A percentile compares a stretch with the other conserved stretches of the same genome.
These are phyloP conservation scores for Oriolus oriolus DNA, from an alignment of 2,113 vertebrate genomes.

Conservation along the genomic window DNA sequence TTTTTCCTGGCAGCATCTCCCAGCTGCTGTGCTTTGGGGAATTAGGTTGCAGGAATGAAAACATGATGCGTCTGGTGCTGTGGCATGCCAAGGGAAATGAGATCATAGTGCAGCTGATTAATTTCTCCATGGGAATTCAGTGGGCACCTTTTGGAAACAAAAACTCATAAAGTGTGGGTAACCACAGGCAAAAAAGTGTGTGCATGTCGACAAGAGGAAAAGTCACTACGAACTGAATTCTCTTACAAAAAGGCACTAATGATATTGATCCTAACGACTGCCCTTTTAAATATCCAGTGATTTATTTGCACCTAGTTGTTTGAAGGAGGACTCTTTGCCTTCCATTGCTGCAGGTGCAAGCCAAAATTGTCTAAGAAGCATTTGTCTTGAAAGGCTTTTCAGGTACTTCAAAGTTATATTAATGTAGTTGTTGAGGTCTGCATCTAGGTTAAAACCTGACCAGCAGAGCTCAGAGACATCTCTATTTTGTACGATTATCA, in stretches of 20 bases:
- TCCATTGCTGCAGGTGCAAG: not conserved
- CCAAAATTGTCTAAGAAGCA: not conserved
- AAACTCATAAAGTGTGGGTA: constrained; percentile 2
- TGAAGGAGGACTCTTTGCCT: not conserved
- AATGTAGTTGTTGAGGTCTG: not conserved
- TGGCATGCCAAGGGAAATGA: constrained; percentile 51
- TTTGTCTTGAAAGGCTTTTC: not conserved
- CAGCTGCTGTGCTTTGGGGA: constrained; percentile 2
- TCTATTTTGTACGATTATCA: not conserved
- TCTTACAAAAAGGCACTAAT: not conserved
- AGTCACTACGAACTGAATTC: not conserved
- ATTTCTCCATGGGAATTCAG: constrained; percentile 44
- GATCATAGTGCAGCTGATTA: constrained; percentile 15
- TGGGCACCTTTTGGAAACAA: constrained; percentile 25
- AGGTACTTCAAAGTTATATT: not conserved
- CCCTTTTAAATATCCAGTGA: not conserved
- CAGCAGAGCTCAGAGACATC: not conserved
- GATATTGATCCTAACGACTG: not conserved
- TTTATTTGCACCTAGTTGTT: not conserved
- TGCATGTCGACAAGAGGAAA: not conserved
- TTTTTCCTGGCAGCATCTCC: constrained; percentile 41
- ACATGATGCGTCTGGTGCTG: not conserved
- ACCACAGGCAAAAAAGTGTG: not conserved
- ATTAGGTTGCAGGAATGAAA: constrained; percentile 34
- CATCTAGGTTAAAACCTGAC: not conserved